Evolutionary conservation across 2,888 invertebrate genomes (phyloP).

Genomic region (Calliphora vomitoria): DNA sequence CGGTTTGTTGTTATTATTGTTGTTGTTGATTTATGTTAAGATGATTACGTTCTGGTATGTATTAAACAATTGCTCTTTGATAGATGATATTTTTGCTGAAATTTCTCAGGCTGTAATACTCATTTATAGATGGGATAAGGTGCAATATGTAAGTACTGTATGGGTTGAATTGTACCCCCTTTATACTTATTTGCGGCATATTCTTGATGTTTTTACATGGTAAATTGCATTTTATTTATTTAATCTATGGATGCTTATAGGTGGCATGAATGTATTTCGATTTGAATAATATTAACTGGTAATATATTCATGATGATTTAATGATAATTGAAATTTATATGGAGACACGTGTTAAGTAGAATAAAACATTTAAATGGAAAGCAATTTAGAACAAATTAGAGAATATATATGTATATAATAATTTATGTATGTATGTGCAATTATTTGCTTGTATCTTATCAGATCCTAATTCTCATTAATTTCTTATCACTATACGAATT

Average conservation of each 20-base stretch:
- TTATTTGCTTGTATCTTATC: no score
- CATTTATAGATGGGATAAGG: not conserved
- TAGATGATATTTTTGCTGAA: conserved; percentile 47
- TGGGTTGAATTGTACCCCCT: not conserved
- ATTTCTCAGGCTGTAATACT: not conserved
- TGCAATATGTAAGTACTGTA: not conserved
- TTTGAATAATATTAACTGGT: conserved; percentile 16
- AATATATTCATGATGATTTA: conserved; percentile 42
- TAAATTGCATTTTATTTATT: conserved; percentile 56
- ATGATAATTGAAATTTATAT: not conserved
- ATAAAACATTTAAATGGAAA: no score
- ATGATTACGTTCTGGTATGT: conserved; percentile 48
- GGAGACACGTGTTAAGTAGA: not conserved
- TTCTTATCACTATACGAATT: no score
- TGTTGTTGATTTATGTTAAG: conserved; percentile 65
- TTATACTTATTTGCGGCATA: not conserved
- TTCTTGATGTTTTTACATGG: conserved; percentile 12
- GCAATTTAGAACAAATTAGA: no score
- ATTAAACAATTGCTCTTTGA: conserved; percentile 59
- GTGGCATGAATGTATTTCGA: not conserved
- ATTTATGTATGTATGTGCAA: no score
- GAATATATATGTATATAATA: no score
- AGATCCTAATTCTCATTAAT: no score
- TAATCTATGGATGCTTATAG: conserved; percentile 21
- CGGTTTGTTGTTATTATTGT: conserved; percentile 36